phyloP scores from a whole-genome alignment of 1,140 invertebrate genomes.

The Nasonia vitripennis region DNA sequence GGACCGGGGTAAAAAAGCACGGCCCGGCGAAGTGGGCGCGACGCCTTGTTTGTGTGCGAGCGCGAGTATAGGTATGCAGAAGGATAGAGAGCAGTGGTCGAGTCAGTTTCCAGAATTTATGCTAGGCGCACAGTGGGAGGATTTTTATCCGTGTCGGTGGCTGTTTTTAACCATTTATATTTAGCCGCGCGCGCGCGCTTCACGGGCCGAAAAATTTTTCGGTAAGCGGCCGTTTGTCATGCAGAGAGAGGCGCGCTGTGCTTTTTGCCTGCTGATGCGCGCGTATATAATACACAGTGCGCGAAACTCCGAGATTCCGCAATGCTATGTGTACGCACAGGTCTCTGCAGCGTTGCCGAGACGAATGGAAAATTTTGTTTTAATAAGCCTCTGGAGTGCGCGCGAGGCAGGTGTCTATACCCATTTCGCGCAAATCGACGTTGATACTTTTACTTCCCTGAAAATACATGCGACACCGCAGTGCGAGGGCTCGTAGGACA shows the following conservation, averaged over 20 bases:
- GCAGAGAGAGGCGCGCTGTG: slow-evolving; percentile 14
- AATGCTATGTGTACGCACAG: background rate
- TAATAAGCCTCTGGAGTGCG: too few relatives aligned
- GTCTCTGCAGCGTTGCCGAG: background rate
- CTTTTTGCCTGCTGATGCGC: background rate
- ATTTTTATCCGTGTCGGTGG: slow-evolving; percentile 51
- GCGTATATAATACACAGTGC: background rate
- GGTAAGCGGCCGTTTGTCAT: slow-evolving; percentile 50
- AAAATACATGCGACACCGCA: too few relatives aligned
- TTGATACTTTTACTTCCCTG: background rate
- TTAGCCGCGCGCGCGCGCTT: slow-evolving; percentile 18
- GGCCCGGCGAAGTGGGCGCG: background rate
- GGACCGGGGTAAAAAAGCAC: background rate
- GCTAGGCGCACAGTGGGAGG: slow-evolving; percentile 23
- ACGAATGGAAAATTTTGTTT: background rate
- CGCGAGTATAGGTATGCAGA: background rate
- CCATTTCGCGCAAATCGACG: background rate
- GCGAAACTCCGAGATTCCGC: slow-evolving; percentile 36
- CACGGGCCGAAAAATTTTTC: slow-evolving; percentile 43
- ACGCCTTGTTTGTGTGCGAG: background rate
- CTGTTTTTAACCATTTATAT: slow-evolving; percentile 51
- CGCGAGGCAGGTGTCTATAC: background rate
- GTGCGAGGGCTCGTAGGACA: too few relatives aligned
- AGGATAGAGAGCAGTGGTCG: slow-evolving; percentile 37
- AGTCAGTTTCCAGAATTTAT: slow-evolving; percentile 53